Base-by-base conservation (phyloP, 2,797 vertebrate species). In the Novumbra hubbsi region DNA sequence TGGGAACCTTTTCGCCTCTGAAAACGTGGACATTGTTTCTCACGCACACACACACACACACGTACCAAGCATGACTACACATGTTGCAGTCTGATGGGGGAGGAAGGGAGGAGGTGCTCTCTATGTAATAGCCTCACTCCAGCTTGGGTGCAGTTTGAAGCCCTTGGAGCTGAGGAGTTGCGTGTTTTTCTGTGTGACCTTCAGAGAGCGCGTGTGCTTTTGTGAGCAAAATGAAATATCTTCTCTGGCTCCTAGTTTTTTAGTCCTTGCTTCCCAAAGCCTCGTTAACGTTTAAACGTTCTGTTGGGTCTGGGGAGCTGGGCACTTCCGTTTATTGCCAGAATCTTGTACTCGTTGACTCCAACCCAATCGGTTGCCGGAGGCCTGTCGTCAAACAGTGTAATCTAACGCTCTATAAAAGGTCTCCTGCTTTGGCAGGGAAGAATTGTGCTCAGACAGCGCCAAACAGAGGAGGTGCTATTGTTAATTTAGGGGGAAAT, bases 61-160 rank as follows among this genome's bases (percentile, higher is more conserved):
- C 41, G 11, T 45, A 14, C 9, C 41, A 45, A 45, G 41, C 3
- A 45, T 45, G 41, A 45, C n/a, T 57, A 57, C 21, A 3, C 3
- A 60, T 14, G 55, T 4, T 11, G 55, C 34, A 38, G 34, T 5
- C 34, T 38, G 34, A 38, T 5, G 34, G 34, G 34, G 34, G 34
- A 38, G 34, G 34, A 27, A 24, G 1, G 55, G 17, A 72, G 27
- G n/a, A 17, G 12, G 19, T 67, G 71, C 27, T 73, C 64, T 60
- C 71, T 60, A 73, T 55, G 69, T 48, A 64, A 64, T 64, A 64
- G 66, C 12, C 64, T 45, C 52, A 62, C 73, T 76, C 11, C 0
- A 73, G 69, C 67, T 70, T 41, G 64, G 57, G 78, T 76, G 68
- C 65, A 70, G 17, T n/a, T 28, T n/a, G 27, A 60, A 55, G 68